Evolutionary conservation across 2,113 vertebrate species (phyloP).

Genomic region (Cnemophilus loriae): DNA sequence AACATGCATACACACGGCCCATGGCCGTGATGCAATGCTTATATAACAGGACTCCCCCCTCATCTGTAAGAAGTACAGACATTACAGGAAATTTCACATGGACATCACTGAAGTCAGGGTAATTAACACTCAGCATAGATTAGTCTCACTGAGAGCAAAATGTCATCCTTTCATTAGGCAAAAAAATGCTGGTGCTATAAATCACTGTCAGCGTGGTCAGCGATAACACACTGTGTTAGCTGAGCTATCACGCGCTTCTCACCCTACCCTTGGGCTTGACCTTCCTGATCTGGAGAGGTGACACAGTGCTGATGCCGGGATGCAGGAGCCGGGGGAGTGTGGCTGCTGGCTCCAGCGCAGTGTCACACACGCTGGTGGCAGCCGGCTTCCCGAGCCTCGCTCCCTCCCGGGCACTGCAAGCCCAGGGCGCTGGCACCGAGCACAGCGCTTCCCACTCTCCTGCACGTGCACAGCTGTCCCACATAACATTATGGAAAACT

Average conservation of each 20-base stretch:
- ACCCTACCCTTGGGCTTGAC: neutral
- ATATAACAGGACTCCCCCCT: neutral
- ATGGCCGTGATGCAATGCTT: neutral
- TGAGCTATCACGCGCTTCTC: neutral
- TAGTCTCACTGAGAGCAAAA: neutral
- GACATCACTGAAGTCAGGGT: neutral
- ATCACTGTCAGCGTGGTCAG: accelerated
- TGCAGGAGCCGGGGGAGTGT: neutral
- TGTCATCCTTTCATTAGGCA: neutral
- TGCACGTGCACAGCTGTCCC: neutral
- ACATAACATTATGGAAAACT: neutral
- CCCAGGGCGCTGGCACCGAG: neutral
- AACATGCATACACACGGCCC: neutral
- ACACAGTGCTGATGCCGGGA: neutral
- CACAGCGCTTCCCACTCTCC: neutral
- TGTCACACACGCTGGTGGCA: accelerated
- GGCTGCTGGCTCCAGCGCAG: neutral
- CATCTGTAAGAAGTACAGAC: neutral
- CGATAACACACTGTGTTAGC: accelerated
- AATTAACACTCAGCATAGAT: neutral
- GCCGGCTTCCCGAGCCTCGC: neutral
- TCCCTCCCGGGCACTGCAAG: neutral
- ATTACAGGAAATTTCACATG: neutral
- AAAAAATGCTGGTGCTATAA: neutral
- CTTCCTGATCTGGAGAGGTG: neutral